These are phyloP conservation scores for Anagrus nilaparvatae DNA, from an alignment of 1,140 invertebrate species.

Conservation along the genomic window DNA sequence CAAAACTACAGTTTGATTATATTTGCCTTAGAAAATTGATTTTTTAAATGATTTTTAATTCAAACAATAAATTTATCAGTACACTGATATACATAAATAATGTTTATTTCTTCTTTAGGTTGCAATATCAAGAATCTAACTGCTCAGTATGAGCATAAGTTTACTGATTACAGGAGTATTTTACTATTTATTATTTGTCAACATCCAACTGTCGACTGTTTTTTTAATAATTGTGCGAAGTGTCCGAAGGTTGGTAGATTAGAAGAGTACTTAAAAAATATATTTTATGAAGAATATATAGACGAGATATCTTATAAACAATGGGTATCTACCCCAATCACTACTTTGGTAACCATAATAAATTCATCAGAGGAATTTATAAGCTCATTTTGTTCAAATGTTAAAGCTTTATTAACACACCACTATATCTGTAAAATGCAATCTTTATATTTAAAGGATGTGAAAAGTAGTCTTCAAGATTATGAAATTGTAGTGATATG, in stretches of 20 bases:
- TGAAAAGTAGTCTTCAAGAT: slow-evolving; percentile 12
- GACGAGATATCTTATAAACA: slow-evolving; percentile 7
- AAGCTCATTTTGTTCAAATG: not conserved
- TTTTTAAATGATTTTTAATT: too few species aligned
- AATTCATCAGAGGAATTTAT: slow-evolving; percentile 3
- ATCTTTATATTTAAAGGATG: slow-evolving; percentile 12
- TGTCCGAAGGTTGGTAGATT: not conserved
- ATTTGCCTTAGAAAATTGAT: too few species aligned
- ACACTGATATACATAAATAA: too few species aligned
- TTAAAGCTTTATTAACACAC: slow-evolving; percentile 10
- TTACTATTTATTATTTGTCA: slow-evolving; percentile 7
- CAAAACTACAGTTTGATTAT: too few species aligned
- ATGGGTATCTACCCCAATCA: slow-evolving; percentile 11
- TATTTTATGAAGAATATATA: slow-evolving; percentile 3
- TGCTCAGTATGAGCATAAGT: not conserved
- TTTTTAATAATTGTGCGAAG: slow-evolving; percentile 3
- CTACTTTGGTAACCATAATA: slow-evolving; percentile 3
- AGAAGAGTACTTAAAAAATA: not conserved
- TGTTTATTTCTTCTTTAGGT: too few species aligned
- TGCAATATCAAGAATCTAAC: not conserved
- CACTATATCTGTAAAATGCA: slow-evolving; percentile 16
- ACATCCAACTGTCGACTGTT: not conserved
- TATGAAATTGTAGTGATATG: slow-evolving; percentile 13
- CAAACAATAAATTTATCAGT: too few species aligned
- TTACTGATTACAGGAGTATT: slow-evolving; percentile 1